Base-by-base conservation (phyloP, 2,797 vertebrate genomes). In the Sebastes taczanowskii region DNA sequence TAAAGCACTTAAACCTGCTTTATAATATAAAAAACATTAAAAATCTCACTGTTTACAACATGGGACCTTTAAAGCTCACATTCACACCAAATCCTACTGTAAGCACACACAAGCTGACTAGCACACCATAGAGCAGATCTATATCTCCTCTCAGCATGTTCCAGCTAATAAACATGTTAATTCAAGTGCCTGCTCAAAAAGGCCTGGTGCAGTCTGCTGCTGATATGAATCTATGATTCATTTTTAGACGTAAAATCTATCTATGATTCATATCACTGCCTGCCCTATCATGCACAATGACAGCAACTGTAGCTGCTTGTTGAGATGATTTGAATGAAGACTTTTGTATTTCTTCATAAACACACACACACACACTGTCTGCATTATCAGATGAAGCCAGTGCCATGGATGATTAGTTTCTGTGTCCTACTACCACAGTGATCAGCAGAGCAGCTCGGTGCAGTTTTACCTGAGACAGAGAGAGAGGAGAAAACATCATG, bases 401-500 rank as follows among this genome's bases (percentile, higher is more conserved):
- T 34, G 23, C 30, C 11, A 6, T n/a, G 61, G 56, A 61, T 30
- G 46, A 34, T 18, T 42, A 29, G n/a, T 32, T 20, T 63, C 34
- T 4, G n/a, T 53, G 20, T 34, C 10, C 30, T 59, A 14, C 55
- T 7, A 18, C 56, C 13, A 14, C 56, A 52, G 22, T 27, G 32
- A 20, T 16, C 5, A 64, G 20, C 34, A 32, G 14, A 27, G 35
- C 14, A 55, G 23, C 22, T 5, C 11, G 29, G 34, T 27, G 23
- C 25, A 38, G 22, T 67, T 82, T 88, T 90, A 89, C 87, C 90
- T 91, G 88, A 77, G 84, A 87, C 81, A 90, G 72, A 7, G 86
- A 79, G 23, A 90, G 86, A 62, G 85, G 61, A 70, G 88, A 91
- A 81, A 90, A 87, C 89, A 92, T 93, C 80, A 83, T 85, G 63